phyloP scores from a whole-genome alignment of 2,888 invertebrate species.

The Junonia oenone region DNA sequence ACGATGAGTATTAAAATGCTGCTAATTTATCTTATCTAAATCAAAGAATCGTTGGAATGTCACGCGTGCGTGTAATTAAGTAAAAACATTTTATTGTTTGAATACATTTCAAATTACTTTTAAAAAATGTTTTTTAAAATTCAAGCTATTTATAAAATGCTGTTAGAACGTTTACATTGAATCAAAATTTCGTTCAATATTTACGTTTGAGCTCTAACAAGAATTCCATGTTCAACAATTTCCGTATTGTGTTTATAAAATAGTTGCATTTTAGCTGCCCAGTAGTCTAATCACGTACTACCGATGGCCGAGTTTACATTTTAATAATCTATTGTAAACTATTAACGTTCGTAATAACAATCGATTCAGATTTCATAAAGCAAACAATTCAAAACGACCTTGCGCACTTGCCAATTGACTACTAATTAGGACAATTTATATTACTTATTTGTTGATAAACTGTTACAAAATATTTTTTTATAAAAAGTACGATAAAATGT shows the following conservation, averaged over 20 bases:
- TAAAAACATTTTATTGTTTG: neutral
- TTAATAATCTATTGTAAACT: slow-evolving; percentile 63
- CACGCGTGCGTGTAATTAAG: neutral
- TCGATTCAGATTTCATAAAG: slow-evolving; percentile 21
- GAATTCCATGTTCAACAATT: neutral
- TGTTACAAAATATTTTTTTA: neutral
- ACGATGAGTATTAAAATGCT: slow-evolving; percentile 48
- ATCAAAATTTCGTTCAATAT: neutral
- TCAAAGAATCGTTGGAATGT: neutral
- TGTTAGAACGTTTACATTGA: neutral
- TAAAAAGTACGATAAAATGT: no score
- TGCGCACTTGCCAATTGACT: slow-evolving; percentile 11
- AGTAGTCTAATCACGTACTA: slow-evolving; percentile 51
- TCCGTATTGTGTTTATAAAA: neutral
- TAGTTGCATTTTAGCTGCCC: slow-evolving; percentile 46
- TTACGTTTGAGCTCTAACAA: neutral
- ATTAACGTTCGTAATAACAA: slow-evolving; percentile 18
- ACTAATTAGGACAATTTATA: slow-evolving; percentile 11
- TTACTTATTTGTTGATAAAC: slow-evolving; percentile 2
- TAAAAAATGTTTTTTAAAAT: no score
- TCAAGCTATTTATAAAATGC: no score
- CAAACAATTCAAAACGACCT: slow-evolving; percentile 19
- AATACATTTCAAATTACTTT: no score
- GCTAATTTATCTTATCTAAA: slow-evolving; percentile 25
- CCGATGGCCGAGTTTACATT: slow-evolving; percentile 57